Conservation (phyloP, 2,797 vertebrate species). For the Anas capensis region DNA sequence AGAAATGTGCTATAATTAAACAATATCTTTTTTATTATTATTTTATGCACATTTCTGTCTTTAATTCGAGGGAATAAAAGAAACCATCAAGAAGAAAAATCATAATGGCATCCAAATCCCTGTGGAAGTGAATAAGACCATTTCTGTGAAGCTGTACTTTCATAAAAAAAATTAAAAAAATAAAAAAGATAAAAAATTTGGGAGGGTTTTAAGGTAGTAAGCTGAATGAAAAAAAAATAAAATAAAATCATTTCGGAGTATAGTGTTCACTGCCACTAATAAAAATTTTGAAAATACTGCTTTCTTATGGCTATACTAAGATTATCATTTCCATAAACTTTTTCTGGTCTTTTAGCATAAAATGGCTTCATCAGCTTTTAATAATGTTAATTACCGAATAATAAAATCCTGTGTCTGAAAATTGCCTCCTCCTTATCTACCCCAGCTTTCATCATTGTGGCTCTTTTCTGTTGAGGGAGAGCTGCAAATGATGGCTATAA, state of each 20-base stretch:
- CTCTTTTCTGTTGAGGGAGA: not conserved
- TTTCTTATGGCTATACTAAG: not conserved
- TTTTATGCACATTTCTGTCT: not conserved
- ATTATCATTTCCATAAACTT: not conserved
- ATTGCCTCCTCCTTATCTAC: not conserved
- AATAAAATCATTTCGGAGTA: not conserved
- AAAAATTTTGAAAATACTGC: not conserved
- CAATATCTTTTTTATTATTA: not conserved
- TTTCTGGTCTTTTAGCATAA: not conserved
- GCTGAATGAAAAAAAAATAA: not conserved
- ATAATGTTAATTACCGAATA: not conserved
- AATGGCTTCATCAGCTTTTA: not conserved
- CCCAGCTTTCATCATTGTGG: not conserved
- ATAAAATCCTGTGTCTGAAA: not conserved
- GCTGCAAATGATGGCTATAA: not conserved
- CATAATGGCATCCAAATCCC: not conserved
- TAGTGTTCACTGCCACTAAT: not conserved
- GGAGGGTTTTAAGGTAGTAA: not conserved
- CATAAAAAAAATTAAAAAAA: not conserved
- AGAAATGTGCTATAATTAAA: not conserved
- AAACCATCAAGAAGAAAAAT: not conserved
- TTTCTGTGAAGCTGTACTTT: conserved; percentile 17
- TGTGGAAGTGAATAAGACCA: not conserved
- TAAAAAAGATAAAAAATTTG: not conserved
- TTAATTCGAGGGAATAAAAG: conserved; percentile 2